A percentile compares a stretch with the other conserved stretches of the same genome.
These are phyloP conservation scores for Aplochiton taeniatus DNA, from an alignment of 2,797 vertebrate species.

Conservation along the genomic window DNA sequence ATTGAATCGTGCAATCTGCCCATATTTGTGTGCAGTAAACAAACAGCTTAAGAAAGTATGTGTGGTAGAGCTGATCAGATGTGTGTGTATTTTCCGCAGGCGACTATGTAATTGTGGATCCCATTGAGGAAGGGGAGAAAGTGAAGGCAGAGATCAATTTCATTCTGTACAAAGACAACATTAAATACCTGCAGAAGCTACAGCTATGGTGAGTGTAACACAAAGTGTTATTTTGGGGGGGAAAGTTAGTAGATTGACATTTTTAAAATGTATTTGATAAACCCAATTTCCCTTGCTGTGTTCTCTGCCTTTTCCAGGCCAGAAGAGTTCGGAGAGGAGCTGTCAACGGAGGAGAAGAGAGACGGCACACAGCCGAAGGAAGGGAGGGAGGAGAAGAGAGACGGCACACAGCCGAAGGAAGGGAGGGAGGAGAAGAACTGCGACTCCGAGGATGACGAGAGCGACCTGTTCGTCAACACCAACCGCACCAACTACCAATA, in stretches of 20 bases:
- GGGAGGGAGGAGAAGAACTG: constrained; percentile 43
- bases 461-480: constrained; percentile 90
- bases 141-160: constrained; percentile 91
- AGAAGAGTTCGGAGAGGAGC: constrained; percentile 67
- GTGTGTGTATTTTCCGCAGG: constrained; percentile 58
- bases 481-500: constrained; percentile 82
- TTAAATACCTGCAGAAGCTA: constrained; percentile 81
- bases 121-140: constrained; percentile 91
- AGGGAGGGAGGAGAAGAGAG: constrained; percentile 30
- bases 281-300: not conserved
- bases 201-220: constrained; percentile 78
- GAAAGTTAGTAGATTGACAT: too few species aligned
- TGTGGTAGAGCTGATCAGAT: not conserved
- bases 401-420: constrained; percentile 30
- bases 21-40: too few species aligned
- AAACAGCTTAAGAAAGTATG: too few species aligned
- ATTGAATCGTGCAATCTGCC: too few species aligned
- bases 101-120: constrained; percentile 90
- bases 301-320: constrained; percentile 72
- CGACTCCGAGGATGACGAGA: constrained; percentile 81
- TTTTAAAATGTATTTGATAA: too few species aligned
- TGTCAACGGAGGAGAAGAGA: constrained; percentile 33
- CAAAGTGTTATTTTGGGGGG: too few species aligned
- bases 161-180: constrained; percentile 88
- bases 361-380: constrained; percentile 29